A percentile compares a stretch with the other conserved stretches of the same genome.
These are phyloP conservation scores for Xenopus petersii DNA, from an alignment of 2,797 vertebrate species.

Conservation along the genomic window DNA sequence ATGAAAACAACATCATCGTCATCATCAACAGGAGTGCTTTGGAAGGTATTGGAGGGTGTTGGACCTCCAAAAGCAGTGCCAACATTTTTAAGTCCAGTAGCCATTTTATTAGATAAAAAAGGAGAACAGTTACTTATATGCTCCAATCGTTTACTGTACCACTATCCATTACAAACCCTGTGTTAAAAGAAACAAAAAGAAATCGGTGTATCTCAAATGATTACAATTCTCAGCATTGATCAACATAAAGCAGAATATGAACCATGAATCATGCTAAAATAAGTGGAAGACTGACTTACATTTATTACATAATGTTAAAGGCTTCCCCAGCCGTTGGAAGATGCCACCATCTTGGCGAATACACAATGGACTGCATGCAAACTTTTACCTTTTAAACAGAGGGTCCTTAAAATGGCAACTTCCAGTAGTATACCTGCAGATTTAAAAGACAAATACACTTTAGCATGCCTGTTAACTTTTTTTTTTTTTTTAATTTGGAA, in stretches of 20 bases:
- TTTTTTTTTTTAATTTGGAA: no score
- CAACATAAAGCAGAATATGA: no score
- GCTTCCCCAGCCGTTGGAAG: background rate
- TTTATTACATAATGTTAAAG: background rate
- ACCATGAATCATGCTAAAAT: no score
- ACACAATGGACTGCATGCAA: background rate
- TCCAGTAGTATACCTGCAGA: background rate
- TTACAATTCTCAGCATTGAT: no score
- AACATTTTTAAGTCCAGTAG: conserved; percentile 79
- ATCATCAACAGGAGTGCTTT: conserved; percentile 63
- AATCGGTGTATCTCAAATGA: no score
- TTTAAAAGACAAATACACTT: no score
- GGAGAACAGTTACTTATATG: conserved; percentile 62
- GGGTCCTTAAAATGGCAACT: background rate
- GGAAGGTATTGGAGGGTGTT: conserved; percentile 73
- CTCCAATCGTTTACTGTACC: conserved; percentile 74
- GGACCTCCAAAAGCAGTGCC: conserved; percentile 74
- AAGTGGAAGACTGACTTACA: background rate
- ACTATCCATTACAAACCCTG: conserved; percentile 79
- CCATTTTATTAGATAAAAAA: conserved; percentile 73
- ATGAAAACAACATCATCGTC: conserved; percentile 94
- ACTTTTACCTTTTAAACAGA: background rate
- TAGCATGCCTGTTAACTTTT: no score
- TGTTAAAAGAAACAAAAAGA: background rate
- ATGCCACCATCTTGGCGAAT: background rate